These are phyloP conservation scores for Vanessa cardui DNA, from an alignment of 2,888 invertebrate species.

Conservation along the genomic window DNA sequence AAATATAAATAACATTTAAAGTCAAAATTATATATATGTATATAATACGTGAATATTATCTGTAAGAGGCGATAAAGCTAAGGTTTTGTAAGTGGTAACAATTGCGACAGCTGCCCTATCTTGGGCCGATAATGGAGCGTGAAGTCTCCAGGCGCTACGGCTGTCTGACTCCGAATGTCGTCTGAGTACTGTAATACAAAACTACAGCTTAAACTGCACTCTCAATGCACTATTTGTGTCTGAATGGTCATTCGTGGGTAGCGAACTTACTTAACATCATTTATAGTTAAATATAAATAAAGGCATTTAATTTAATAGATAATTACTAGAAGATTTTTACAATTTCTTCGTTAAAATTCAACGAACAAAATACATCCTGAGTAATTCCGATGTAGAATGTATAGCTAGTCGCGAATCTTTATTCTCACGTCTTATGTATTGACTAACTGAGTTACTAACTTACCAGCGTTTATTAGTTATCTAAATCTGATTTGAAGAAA, in stretches of 20 bases:
- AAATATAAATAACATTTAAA: too few relatives aligned
- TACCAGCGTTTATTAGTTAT: not conserved
- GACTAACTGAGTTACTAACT: not conserved
- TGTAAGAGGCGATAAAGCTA: conserved; percentile 5
- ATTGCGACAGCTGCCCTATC: conserved; percentile 68
- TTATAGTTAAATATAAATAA: too few relatives aligned
- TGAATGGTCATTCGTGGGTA: not conserved
- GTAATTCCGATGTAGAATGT: too few relatives aligned
- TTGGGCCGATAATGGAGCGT: conserved; percentile 73
- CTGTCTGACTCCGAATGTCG: conserved; percentile 50
- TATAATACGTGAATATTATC: not conserved
- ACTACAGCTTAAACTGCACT: conserved; percentile 35
- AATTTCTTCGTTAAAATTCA: too few relatives aligned
- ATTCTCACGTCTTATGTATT: too few relatives aligned
- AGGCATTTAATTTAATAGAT: too few relatives aligned
- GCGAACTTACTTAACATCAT: not conserved
- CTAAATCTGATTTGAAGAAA: too few relatives aligned
- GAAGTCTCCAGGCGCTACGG: conserved; percentile 68
- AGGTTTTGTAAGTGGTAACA: conserved; percentile 62
- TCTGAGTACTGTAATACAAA: conserved; percentile 40
- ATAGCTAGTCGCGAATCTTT: too few relatives aligned
- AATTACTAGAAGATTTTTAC: too few relatives aligned
- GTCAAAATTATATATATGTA: too few relatives aligned
- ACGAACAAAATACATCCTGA: too few relatives aligned
- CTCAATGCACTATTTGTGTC: conserved; percentile 29